Base-by-base conservation (phyloP, 1,140 invertebrate species). In the Venustaconcha ellipsiformis region DNA sequence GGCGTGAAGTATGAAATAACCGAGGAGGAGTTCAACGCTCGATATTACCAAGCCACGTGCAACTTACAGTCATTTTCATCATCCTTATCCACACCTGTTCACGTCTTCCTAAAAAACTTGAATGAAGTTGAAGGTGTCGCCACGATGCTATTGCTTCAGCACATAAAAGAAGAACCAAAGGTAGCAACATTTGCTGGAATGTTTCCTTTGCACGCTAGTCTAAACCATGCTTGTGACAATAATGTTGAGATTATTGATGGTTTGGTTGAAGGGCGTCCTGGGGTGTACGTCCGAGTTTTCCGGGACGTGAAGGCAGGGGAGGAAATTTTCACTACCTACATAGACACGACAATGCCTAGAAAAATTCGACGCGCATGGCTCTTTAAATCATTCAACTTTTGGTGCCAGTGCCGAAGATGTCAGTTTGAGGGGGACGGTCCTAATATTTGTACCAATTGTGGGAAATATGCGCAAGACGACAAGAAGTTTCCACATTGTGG, bases 311-410 rank as follows among this genome's bases (percentile, higher is more conserved):
- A 83, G 73, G 79, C 80, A 23, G 84, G 83, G 0, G 84, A 85
- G 58, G 86, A 88, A 68, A 65, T 88, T 12, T 82, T 82, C 56
- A 87, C 84, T 0, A 86, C 85, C 0, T 88, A 88, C 72, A 87
- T 88, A 5, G 87, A 88, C 62, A 86, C 83, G 8, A 60, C 80
- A 6, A 82, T 87, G 78, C 81, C 82, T 4, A 72, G 83, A 56
- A 80, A 82, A 60, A 67, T 87, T 57, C 76, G 87, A 12, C 80
- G 86, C 6, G 87, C 87, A 5, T 87, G 86, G 87, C 70, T 88
- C 5, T 87, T 83, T 72, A 84, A 87, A 66, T 87, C 87, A 2
- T 88, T 87, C 75, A 87, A 87, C 66, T 88, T 88, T 72, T 88
- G 87, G 87, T 88, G 87, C 72, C 71, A 80, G 23, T 88, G 87